Base-by-base conservation (phyloP, 2,888 invertebrate genomes). In the Baccha elongata region DNA sequence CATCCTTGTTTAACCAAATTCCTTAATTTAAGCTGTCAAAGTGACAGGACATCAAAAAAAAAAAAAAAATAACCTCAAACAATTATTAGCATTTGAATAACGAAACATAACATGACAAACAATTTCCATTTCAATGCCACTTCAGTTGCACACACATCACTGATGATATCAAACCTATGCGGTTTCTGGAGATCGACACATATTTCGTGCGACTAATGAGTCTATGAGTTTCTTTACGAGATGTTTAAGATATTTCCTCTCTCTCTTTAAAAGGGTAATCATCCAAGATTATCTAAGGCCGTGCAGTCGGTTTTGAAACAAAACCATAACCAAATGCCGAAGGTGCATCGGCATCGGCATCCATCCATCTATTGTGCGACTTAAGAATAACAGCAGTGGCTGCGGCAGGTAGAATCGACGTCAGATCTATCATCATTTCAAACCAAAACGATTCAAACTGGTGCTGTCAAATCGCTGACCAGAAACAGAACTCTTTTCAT, bases 141-240 rank as follows among this genome's bases (percentile, higher is more conserved):
- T 65, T 48, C 29, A 42, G 48, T 32, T 48, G 58, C 58, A 58
- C 50, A 50, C 74, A 44, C 37, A n/a, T 29, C 19, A 73, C 29
- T 17, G 0, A 55, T n/a, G n/a, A n/a, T n/a, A n/a, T n/a, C n/a
- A 40, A 50, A 8, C 29, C 42, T 32, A 52, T 67, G 67, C 58
- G 74, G 74, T 75, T 68, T 60, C 68, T 52, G 17, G 15, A 40
- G 23, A 58, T 46, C 13, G 26, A 68, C 68, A 68, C 48, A 67
- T 65, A 78, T 71, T 62, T 79, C 79, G 79, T 80, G 79, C 74
- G 53, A 62, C 79, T 80, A 80, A 80, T 80, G 79, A 73, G 79
- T 62, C 13, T 23, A 55, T 55, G 62, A 71, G 64, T 53, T 58
- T 23, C 37, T 19, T 60, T 60, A 29, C 2, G 13, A 60, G 42